phyloP scores from a whole-genome alignment of 1,140 invertebrate genomes.

The Planococcus citri region DNA sequence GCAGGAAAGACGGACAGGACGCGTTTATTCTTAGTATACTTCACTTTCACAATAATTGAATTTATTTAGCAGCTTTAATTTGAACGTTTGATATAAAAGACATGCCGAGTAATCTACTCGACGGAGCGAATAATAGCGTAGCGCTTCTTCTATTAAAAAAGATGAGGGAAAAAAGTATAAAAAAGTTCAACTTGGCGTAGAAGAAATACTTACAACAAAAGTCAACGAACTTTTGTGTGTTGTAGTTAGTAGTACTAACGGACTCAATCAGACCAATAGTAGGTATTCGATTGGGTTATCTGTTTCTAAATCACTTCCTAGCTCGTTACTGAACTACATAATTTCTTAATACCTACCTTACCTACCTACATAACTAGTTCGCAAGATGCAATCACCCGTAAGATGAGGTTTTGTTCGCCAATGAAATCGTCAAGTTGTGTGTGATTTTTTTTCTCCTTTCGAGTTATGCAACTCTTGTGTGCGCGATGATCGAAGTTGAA shows the following conservation, averaged over 20 bases:
- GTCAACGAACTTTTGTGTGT: neutral
- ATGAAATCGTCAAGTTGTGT: neutral
- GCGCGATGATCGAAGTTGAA: too few species aligned
- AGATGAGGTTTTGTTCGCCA: neutral
- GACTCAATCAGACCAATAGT: neutral
- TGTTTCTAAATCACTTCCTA: slow-evolving; percentile 6
- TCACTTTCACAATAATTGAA: too few species aligned
- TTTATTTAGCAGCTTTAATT: too few species aligned
- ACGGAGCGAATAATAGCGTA: too few species aligned
- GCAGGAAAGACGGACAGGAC: too few species aligned
- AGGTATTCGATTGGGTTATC: neutral
- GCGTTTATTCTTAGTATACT: too few species aligned
- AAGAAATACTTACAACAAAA: neutral
- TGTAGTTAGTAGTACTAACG: too few species aligned
- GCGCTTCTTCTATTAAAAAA: too few species aligned
- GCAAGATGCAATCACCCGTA: neutral
- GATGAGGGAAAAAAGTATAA: too few species aligned
- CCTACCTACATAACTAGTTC: slow-evolving; percentile 7
- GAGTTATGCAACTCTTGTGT: neutral
- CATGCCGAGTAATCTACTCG: too few species aligned
- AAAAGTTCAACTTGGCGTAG: neutral
- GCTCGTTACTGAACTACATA: slow-evolving; percentile 1
- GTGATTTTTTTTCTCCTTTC: too few species aligned
- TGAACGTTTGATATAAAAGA: too few species aligned
- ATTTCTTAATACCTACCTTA: slow-evolving; percentile 7